phyloP scores from a whole-genome alignment of 2,888 invertebrate genomes.

The Endotricha flammealis region DNA sequence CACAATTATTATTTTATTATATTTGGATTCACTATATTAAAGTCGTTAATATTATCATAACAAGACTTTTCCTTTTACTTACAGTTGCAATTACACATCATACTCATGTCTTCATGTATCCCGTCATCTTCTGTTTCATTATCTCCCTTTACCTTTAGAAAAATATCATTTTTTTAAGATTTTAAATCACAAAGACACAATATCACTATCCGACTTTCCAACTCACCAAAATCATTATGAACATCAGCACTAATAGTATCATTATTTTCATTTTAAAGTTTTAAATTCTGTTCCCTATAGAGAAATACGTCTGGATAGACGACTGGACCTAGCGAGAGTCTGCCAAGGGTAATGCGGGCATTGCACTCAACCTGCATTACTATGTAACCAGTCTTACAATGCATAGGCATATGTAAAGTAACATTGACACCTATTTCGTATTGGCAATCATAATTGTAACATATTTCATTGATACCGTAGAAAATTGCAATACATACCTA shows the following conservation, averaged over 20 bases:
- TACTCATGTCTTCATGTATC: not conserved
- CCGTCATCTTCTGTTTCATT: not conserved
- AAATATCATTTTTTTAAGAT: not conserved
- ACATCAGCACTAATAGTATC: not conserved
- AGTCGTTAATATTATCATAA: slow-evolving; percentile 14
- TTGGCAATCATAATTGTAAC: not conserved
- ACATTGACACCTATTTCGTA: not conserved
- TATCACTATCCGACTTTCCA: not conserved
- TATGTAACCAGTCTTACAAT: slow-evolving; percentile 7
- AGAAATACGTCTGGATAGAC: not conserved
- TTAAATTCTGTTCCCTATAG: slow-evolving; percentile 1
- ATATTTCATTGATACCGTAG: too few relatives aligned
- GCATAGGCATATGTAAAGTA: not conserved
- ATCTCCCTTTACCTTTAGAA: not conserved
- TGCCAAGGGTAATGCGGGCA: slow-evolving; percentile 4
- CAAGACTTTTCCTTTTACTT: too few relatives aligned
- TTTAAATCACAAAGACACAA: not conserved
- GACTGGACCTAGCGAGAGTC: slow-evolving; percentile 2
- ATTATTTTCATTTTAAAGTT: not conserved
- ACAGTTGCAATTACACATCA: not conserved
- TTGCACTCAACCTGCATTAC: slow-evolving; percentile 7
- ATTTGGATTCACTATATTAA: too few relatives aligned
- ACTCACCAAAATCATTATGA: not conserved
- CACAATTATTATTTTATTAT: too few relatives aligned
- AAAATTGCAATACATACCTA: too few relatives aligned